Evolutionary conservation across 1,140 invertebrate genomes (phyloP), one percentile per base, ranked within the genome.

Genomic region (Yoshiicerus persimilis): DNA sequence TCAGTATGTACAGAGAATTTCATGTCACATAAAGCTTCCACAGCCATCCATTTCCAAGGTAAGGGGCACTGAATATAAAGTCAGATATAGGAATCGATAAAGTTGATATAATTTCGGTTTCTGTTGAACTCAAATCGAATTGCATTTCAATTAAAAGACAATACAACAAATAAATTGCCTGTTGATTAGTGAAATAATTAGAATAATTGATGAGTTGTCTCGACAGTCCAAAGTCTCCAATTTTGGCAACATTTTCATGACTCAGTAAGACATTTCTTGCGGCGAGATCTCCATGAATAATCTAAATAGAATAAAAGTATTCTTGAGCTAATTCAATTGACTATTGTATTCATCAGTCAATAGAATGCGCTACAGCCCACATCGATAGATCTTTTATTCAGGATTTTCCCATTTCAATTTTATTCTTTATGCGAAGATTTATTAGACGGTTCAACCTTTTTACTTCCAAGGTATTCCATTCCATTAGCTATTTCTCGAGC

Each of bases 1-100:
- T 99, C 98, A 0, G 96, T 97, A 89, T 97, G 96, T 0, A 96
- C 97, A 0, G 96, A 97, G 91, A 97, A 97, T 85, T 96, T 94
- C 85, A 95, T 93, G 92, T 97, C 96, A 87, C 95, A 94, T 88
- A 97, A 95, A 1, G 96, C 96, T 91, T 96, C 96, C 0, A 96
- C 95, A 0, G 95, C 93, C 96, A 96, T 95, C 95, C 95, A 96
- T 56, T 96, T 91, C 8, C 96, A 95, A 9, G 96, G 96, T 87
- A 96, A 92, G 56, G 95, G 90, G 0, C 94, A 94, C 90, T 94
- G 1, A 10, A 66, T 83, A 62, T 4, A 66, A 34, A n/a, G 8
- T 13, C 1, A 34, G 30, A n/a, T 9, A 62, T 36, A 0, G 0
- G 20, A 13, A 86, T 64, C 62, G n/a, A 56, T 0, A 34, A 32